A percentile compares a stretch with the other conserved stretches of the same genome.
Conservation (phyloP, 1,140 invertebrate genomes). For the Campoletis sonorensis region DNA sequence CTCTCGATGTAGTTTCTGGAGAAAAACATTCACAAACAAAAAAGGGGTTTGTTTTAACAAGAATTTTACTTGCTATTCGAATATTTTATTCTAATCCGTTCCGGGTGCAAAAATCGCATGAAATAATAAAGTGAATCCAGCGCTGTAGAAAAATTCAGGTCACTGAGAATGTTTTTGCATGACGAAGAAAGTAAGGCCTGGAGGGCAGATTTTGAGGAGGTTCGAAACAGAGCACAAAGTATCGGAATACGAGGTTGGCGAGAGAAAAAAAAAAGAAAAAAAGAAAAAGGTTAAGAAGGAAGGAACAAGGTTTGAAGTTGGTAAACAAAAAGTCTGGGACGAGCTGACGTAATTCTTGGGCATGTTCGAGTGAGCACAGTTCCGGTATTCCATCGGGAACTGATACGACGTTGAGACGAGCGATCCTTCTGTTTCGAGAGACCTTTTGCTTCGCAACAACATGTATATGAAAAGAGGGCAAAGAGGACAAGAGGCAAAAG, state of each 20-base stretch:
- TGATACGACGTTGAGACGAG: background rate
- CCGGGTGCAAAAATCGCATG: too few relatives aligned
- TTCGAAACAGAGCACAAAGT: background rate
- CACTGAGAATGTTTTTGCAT: too few relatives aligned
- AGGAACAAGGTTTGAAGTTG: slow-evolving; percentile 3
- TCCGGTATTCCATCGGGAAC: slow-evolving; percentile 21
- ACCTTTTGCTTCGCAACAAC: too few relatives aligned
- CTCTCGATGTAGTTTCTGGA: too few relatives aligned
- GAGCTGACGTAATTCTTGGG: background rate
- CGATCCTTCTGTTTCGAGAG: background rate
- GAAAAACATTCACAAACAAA: too few relatives aligned
- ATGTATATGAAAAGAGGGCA: background rate
- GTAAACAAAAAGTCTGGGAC: background rate
- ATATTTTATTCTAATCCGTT: too few relatives aligned
- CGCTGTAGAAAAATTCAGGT: too few relatives aligned
- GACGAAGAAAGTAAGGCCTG: too few relatives aligned
- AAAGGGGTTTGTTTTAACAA: too few relatives aligned
- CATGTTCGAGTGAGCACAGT: slow-evolving; percentile 15
- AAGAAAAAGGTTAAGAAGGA: background rate
- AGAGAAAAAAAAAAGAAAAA: slow-evolving; percentile 2
- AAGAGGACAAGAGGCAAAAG: background rate
- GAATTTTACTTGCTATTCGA: too few relatives aligned
- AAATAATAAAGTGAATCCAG: too few relatives aligned
- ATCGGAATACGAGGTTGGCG: background rate
- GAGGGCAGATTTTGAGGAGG: background rate